A percentile compares a stretch with the other conserved stretches of the same genome.
Evolutionary conservation across 2,113 vertebrate genomes (phyloP).

Genomic region (Benitochromis conjunctus): DNA sequence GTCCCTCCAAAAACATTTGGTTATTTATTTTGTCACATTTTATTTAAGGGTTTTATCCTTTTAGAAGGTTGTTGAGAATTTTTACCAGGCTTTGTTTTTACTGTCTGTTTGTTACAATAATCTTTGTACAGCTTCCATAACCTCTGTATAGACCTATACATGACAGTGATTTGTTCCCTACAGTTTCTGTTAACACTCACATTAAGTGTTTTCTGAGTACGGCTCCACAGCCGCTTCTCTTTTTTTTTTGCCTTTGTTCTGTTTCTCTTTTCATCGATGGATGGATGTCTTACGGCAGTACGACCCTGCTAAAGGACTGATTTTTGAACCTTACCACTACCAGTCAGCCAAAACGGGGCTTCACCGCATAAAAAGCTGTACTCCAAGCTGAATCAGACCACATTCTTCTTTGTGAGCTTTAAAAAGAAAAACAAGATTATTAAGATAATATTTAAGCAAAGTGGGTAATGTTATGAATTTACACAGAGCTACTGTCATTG

Average conservation of each 20-base stretch:
- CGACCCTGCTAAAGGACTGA: slow-evolving; percentile 30
- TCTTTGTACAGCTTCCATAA: slow-evolving; percentile 76
- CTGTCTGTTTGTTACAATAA: slow-evolving; percentile 60
- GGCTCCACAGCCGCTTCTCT: neutral
- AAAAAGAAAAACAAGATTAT: slow-evolving; percentile 53
- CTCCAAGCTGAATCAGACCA: slow-evolving; percentile 30
- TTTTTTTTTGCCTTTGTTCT: slow-evolving; percentile 3
- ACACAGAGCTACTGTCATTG: slow-evolving; percentile 65
- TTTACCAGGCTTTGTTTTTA: slow-evolving; percentile 50
- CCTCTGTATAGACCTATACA: slow-evolving; percentile 54
- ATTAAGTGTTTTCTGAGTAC: neutral
- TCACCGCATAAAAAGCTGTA: slow-evolving; percentile 18
- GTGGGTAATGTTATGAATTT: slow-evolving; percentile 63
- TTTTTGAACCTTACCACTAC: slow-evolving; percentile 1
- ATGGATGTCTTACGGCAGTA: slow-evolving; percentile 20
- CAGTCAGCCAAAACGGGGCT: slow-evolving; percentile 12
- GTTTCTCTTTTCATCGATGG: neutral
- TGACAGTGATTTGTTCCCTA: slow-evolving; percentile 24
- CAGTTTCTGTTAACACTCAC: slow-evolving; percentile 21
- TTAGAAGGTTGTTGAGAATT: slow-evolving; percentile 20
- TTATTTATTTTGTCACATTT: slow-evolving; percentile 36
- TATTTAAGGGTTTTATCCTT: slow-evolving; percentile 53
- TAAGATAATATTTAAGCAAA: slow-evolving; percentile 70
- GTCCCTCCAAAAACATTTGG: slow-evolving; percentile 30
- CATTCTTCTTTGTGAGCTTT: slow-evolving; percentile 70